Evolutionary conservation across 2,113 vertebrate species (phyloP), one percentile per base, ranked within the genome.

Genomic region (Astatotilapia flaviijosephi): DNA sequence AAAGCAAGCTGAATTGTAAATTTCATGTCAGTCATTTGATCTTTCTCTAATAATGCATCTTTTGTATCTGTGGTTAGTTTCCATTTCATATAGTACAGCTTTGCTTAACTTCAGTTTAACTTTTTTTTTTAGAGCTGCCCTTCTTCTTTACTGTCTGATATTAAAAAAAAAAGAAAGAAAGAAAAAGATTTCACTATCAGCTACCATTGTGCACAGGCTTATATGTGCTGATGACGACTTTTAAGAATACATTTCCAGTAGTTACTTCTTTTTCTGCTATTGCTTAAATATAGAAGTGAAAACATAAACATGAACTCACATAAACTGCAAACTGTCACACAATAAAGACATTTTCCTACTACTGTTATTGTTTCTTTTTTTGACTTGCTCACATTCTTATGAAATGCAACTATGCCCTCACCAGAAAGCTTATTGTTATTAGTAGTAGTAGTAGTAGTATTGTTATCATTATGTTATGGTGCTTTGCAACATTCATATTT

Each of bases 111-210:
- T 0, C 4, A 28, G 13, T 28, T 58, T 58, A 58, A 28, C 26
- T 28, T 4, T 58, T 58, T n/a, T 55, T 58, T 51, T 33, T 33
- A 62, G 2, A 33, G 15, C 58, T 31, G 3, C 0, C 10, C 0
- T 33, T 10, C 54, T 56, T 8, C n/a, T 56, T 56, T 56, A 28
- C 55, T 0, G 7, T 56, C 23, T 56, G 23, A 56, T 28, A 56
- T 26, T 1, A 1, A 12, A 54, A 4, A 40, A 54, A 7, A 7
- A 14, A 23, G 1, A 23, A 26, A 55, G 6, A 21, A 54, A 23
- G 11, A 55, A 55, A 56, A 56, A 0, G 3, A 56, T 56, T 56
- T 56, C 23, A 15, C 55, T 56, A 56, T 28, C 23, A 28, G 13
- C 55, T 56, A 2, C 54, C 23, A 28, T 56, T 56, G 7, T 3